These are phyloP conservation scores for Eubasilissa splendida DNA, from an alignment of 2,888 invertebrate species.

Conservation along the genomic window DNA sequence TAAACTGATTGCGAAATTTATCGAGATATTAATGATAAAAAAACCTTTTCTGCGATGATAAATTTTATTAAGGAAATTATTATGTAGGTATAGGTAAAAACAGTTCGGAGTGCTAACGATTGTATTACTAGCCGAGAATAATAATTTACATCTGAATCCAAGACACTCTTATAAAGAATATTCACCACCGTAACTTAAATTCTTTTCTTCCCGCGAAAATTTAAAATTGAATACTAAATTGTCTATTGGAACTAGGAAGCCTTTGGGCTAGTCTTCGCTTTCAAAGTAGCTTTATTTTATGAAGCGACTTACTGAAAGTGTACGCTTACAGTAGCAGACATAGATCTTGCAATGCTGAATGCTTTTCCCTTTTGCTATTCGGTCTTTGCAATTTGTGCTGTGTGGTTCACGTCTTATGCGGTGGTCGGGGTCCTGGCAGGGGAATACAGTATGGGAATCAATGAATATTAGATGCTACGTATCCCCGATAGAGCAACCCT, in stretches of 20 bases:
- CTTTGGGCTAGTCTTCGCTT: neutral
- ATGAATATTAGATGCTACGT: slow-evolving; percentile 50
- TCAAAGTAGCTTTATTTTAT: neutral
- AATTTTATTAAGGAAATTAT: neutral
- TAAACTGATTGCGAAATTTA: no score
- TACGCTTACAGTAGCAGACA: no score
- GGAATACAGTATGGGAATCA: slow-evolving; percentile 45
- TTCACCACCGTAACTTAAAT: slow-evolving; percentile 7
- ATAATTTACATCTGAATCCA: slow-evolving; percentile 28
- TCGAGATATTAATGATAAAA: neutral
- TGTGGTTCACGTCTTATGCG: neutral
- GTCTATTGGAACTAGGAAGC: slow-evolving; percentile 28
- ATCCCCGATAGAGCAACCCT: slow-evolving; percentile 44
- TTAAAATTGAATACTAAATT: slow-evolving; percentile 44
- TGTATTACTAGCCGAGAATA: neutral
- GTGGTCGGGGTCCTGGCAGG: slow-evolving; percentile 18
- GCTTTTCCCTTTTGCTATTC: neutral
- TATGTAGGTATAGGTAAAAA: neutral
- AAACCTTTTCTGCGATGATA: neutral
- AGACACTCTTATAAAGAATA: slow-evolving; percentile 19
- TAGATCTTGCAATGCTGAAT: no score
- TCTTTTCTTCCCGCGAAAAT: slow-evolving; percentile 13
- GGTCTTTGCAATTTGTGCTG: slow-evolving; percentile 7
- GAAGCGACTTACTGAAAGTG: no score
- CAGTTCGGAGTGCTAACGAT: neutral